Evolutionary conservation across 1,140 invertebrate genomes (phyloP).

Genomic region (Trichogramma pretiosum): DNA sequence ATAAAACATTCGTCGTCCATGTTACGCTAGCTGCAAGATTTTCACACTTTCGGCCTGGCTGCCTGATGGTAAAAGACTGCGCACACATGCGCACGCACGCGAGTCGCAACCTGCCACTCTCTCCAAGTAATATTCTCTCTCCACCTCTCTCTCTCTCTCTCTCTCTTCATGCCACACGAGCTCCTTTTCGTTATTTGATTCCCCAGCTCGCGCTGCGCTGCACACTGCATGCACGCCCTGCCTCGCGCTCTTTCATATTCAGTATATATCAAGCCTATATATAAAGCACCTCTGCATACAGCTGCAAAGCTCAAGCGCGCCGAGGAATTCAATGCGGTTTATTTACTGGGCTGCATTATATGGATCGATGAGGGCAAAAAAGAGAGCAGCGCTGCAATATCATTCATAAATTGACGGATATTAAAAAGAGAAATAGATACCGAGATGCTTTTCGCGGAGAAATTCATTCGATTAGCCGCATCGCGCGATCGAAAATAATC

Average conservation of each 20-base stretch:
- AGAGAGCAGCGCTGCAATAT: not conserved
- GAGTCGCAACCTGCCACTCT: not conserved
- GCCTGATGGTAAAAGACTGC: no score
- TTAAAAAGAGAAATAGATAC: no score
- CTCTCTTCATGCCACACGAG: not conserved
- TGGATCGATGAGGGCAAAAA: not conserved
- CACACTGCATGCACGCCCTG: no score
- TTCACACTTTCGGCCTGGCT: no score
- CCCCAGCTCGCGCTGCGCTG: no score
- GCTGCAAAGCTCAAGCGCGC: not conserved
- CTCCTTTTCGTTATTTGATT: constrained; percentile 11
- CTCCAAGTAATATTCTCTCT: not conserved
- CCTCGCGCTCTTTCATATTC: constrained; percentile 15
- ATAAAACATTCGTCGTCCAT: constrained; percentile 17
- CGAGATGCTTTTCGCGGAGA: no score
- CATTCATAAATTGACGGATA: constrained; percentile 11
- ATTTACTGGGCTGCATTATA: constrained; percentile 5
- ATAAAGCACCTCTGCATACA: not conserved
- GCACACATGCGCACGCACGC: no score
- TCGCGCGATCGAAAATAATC: no score
- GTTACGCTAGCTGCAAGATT: no score
- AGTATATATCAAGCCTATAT: no score
- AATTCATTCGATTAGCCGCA: no score
- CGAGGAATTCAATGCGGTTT: constrained; percentile 13
- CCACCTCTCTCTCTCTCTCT: not conserved